Percentiles rank a stretch among this genome's conserved stretches.
Conservation (phyloP, 37 sponge, comb jelly and placozoan genomes). For the Ephydatia muelleri region DNA sequence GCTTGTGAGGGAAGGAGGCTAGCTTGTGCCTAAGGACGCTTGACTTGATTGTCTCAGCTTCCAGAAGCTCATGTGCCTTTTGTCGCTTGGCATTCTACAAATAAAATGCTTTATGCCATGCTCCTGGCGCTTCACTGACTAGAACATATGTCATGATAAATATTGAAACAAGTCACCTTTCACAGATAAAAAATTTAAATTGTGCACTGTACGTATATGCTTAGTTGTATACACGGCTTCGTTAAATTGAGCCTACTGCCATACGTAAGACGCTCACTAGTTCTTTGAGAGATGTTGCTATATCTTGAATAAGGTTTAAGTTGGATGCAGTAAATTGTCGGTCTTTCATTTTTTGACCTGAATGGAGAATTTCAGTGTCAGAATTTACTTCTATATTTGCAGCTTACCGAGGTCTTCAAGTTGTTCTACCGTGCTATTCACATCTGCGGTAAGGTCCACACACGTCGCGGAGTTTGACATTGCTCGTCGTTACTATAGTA, state of each 20-base stretch:
- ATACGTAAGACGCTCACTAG: slow-evolving; percentile 28
- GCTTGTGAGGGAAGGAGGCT: slow-evolving; percentile 31
- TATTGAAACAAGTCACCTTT: neutral
- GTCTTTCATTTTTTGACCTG: slow-evolving; percentile 8
- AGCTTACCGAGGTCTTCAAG: slow-evolving; percentile 51
- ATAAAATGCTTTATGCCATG: neutral
- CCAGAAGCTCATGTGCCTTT: slow-evolving; percentile 51
- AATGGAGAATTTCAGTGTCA: neutral
- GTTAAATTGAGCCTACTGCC: neutral
- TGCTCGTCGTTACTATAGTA: neutral
- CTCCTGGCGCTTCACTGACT: neutral
- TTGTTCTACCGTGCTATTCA: slow-evolving; percentile 42
- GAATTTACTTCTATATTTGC: neutral
- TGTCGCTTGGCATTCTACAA: slow-evolving; percentile 44
- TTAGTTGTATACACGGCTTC: neutral
- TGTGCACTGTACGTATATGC: too few relatives aligned
- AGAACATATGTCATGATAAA: neutral
- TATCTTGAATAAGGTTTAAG: slow-evolving; percentile 21
- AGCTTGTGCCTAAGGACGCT: slow-evolving; percentile 57
- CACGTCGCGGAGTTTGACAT: neutral
- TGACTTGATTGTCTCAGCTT: slow-evolving; percentile 54
- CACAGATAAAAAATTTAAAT: slow-evolving; percentile 1
- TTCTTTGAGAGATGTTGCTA: slow-evolving; percentile 32
- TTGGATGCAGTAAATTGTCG: neutral
- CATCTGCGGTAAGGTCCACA: slow-evolving; percentile 47